Evolutionary conservation across 2,888 invertebrate genomes (phyloP).

Genomic region (Scelioninae gen. 2): DNA sequence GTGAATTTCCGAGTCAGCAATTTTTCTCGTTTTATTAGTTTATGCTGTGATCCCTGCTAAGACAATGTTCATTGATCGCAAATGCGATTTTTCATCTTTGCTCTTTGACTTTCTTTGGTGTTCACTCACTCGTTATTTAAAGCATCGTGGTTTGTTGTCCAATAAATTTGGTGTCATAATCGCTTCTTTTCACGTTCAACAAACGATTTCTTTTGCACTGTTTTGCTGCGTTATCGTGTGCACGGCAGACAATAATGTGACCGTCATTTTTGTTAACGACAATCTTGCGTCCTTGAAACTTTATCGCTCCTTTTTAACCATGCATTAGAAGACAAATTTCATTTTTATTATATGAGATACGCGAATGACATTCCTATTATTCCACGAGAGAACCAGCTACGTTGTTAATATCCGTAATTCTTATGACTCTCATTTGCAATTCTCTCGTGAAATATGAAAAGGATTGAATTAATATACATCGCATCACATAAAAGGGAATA

Average conservation of each 20-base stretch:
- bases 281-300: too few relatives aligned
- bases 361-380: slow-evolving; percentile 4
- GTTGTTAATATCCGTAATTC: slow-evolving; percentile 23
- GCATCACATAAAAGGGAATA: too few relatives aligned
- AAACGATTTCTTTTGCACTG: too few relatives aligned
- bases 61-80: slow-evolving; percentile 29
- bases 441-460: slow-evolving; percentile 5
- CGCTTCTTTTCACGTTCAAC: neutral
- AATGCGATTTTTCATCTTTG: slow-evolving; percentile 26
- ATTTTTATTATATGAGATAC: neutral
- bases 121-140: slow-evolving; percentile 10
- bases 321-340: too few relatives aligned
- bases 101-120: slow-evolving; percentile 13
- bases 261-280: too few relatives aligned
- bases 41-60: slow-evolving; percentile 7
- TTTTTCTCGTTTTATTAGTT: slow-evolving; percentile 5
- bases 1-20: slow-evolving; percentile 15
- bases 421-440: slow-evolving; percentile 16
- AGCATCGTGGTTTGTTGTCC: slow-evolving; percentile 8
- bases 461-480: too few relatives aligned
- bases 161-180: slow-evolving; percentile 6
- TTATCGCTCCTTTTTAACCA: too few relatives aligned
- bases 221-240: too few relatives aligned
- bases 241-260: too few relatives aligned
- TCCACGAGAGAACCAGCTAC: neutral